These are phyloP conservation scores for Mus musculus DNA, from an alignment of 2,113 vertebrate species.

Conservation along the genomic window GRCm39 chr8:105900001-105900500, in stretches of 20 bases:
- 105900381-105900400: neutral
- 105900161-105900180: neutral
- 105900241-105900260: neutral
- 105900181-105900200: neutral
- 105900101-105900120: neutral
- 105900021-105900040: neutral
- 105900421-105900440: neutral
- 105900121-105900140: neutral
- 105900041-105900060: neutral
- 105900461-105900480: neutral
- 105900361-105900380: neutral
- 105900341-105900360: neutral
- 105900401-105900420: neutral
- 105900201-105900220: neutral
- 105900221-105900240: neutral
- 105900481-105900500: neutral
- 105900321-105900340: neutral
- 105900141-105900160: neutral
- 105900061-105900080: neutral
- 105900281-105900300: neutral
- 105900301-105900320: neutral
- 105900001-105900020: slow-evolving; percentile 17
- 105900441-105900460: neutral
- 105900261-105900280: neutral
- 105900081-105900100: neutral